Conservation (phyloP, 2,113 vertebrate genomes). For the Pungitius pungitius region DNA sequence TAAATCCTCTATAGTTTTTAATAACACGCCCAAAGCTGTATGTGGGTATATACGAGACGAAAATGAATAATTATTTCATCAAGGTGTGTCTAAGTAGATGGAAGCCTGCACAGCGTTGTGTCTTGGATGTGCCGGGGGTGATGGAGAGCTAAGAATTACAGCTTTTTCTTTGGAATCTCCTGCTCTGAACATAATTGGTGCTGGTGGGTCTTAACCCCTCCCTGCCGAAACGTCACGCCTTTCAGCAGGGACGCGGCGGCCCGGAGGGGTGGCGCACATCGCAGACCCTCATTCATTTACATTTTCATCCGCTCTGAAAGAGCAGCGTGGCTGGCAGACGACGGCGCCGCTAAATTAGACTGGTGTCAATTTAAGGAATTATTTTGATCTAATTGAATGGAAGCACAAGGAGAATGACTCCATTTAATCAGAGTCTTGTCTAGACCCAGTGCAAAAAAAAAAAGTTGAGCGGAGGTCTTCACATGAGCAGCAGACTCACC, state of each 20-base stretch:
- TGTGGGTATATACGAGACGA: slow-evolving; percentile 36
- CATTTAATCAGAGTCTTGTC: slow-evolving; percentile 56
- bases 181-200: slow-evolving; percentile 66
- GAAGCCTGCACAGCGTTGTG: slow-evolving; percentile 42
- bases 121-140: slow-evolving; percentile 50
- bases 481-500: slow-evolving; percentile 68
- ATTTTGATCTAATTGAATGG: slow-evolving; percentile 64
- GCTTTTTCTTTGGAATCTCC: slow-evolving; percentile 54
- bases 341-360: slow-evolving; percentile 42
- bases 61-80: slow-evolving; percentile 69
- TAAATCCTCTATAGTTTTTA: slow-evolving; percentile 56
- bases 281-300: slow-evolving; percentile 39
- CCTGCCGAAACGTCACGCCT: neutral
- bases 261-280: neutral
- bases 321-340: slow-evolving; percentile 21
- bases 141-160: slow-evolving; percentile 46
- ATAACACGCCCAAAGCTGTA: slow-evolving; percentile 61
- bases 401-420: slow-evolving; percentile 40
- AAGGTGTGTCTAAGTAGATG: slow-evolving; percentile 61
- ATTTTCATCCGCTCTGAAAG: slow-evolving; percentile 31
- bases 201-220: slow-evolving; percentile 58
- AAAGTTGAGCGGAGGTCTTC: slow-evolving; percentile 1
- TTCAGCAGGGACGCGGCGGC: neutral
- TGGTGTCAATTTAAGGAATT: slow-evolving; percentile 67
- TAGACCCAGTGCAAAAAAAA: slow-evolving; percentile 40